These are phyloP conservation scores for Sebastes variabilis DNA, from an alignment of 2,797 vertebrate genomes.

Conservation along the genomic window DNA sequence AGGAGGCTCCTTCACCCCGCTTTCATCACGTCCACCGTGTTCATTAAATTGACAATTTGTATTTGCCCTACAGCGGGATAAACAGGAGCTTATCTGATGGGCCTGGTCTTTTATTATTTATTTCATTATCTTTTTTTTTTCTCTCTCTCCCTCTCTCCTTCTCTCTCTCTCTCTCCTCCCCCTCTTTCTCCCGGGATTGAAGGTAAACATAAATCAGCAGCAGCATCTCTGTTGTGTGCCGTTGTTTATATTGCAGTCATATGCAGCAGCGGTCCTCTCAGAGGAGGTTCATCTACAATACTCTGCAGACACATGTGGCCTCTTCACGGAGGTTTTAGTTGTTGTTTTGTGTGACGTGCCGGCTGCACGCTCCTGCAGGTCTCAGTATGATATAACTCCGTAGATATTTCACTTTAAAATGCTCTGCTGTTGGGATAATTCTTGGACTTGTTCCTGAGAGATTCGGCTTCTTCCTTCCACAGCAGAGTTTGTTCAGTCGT, in stretches of 20 bases:
- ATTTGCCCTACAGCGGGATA: conserved; percentile 84
- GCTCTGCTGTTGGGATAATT: conserved; percentile 41
- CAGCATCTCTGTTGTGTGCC: conserved; percentile 73
- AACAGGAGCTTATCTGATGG: conserved; percentile 83
- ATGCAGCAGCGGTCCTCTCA: conserved; percentile 69
- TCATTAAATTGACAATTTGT: conserved; percentile 88
- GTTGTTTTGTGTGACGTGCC: conserved; percentile 52
- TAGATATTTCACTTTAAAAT: conserved; percentile 56
- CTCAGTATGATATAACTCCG: conserved; percentile 37
- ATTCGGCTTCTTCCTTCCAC: background rate
- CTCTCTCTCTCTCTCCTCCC: conserved; percentile 32
- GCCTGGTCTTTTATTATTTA: conserved; percentile 81
- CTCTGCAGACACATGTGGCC: conserved; percentile 69
- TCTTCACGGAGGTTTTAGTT: conserved; percentile 67
- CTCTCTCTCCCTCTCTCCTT: background rate
- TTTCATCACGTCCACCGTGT: conserved; percentile 84
- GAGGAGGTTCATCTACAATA: conserved; percentile 65
- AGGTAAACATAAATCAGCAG: conserved; percentile 82
- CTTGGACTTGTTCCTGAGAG: conserved; percentile 31
- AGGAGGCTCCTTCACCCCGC: conserved; percentile 81
- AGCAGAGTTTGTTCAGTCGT: conserved; percentile 8
- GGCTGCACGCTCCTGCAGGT: conserved; percentile 36
- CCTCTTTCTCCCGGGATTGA: conserved; percentile 73
- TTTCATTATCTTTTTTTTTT: conserved; percentile 75
- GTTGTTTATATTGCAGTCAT: conserved; percentile 78